A percentile compares a stretch with the other conserved stretches of the same genome.
phyloP scores from a whole-genome alignment of 2,113 vertebrate species.

The Henicopernis longicauda region DNA sequence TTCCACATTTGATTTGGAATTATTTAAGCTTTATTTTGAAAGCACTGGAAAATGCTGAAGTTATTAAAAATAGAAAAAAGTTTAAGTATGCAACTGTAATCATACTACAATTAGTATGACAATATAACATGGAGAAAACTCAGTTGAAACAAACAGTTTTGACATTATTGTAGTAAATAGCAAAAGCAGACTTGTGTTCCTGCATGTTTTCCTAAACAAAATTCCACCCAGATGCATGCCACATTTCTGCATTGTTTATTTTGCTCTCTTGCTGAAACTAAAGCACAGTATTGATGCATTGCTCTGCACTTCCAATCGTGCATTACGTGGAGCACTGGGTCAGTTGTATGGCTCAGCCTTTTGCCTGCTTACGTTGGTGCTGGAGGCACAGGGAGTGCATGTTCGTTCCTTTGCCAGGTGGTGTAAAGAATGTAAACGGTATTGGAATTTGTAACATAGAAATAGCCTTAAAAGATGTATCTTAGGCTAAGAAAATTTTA shows the following conservation, averaged over 20 bases:
- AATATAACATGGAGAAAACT: not conserved
- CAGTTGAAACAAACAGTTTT: not conserved
- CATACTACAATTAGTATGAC: not conserved
- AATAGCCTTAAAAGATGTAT: not conserved
- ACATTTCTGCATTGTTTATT: not conserved
- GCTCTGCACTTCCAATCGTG: not conserved
- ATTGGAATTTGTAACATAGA: not conserved
- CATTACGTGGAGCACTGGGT: rapidly evolving
- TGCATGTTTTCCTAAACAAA: not conserved
- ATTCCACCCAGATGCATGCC: not conserved
- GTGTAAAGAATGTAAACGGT: not conserved
- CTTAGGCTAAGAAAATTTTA: not conserved
- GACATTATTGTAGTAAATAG: not conserved
- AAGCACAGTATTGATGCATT: rapidly evolving
- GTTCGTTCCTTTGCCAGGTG: rapidly evolving
- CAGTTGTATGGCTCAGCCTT: not conserved
- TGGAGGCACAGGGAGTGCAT: not conserved
- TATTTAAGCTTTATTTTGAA: not conserved
- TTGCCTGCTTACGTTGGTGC: not conserved
- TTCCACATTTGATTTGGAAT: not conserved
- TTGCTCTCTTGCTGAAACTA: not conserved
- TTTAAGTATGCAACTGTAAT: not conserved
- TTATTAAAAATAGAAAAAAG: not conserved
- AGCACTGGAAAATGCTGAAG: not conserved
- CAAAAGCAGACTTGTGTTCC: not conserved